Base-by-base conservation (phyloP, 2,113 vertebrate genomes). In the Carettochelys insculpta region DNA sequence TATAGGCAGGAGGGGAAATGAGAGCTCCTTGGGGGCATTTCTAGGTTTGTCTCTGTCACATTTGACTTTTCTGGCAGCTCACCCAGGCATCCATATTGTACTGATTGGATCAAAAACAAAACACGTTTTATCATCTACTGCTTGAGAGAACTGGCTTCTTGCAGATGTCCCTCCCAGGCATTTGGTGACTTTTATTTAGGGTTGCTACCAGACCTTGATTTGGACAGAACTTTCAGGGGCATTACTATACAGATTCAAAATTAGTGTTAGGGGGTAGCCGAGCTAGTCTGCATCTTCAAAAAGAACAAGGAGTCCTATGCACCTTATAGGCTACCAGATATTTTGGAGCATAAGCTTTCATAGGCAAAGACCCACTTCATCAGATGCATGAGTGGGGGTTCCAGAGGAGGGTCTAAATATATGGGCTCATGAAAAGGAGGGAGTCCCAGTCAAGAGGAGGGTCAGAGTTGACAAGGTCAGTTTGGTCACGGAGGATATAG, bases 201-300 rank as follows among this genome's bases (percentile, higher is more conserved):
- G 76, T 58, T 95, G 80, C 87, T 94, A 78, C 85, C 77, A 92
- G 91, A 89, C 94, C 92, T 95, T 95, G 85, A 16, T 76, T 45
- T 91, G 87, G 92, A 89, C 91, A 95, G 61, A 19, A 47, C 75
- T 88, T 6, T 2, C 68, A 54, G 86, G 47, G 82, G 84, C 86
- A 83, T 68, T 31, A 31, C 1, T 1, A 78, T 91, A 87, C 20
- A 77, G 54, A 82, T 85, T 34, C 41, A 94, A 94, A 68, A 48
- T 71, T 51, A 92, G 20, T n/a, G n/a, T n/a, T n/a, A n/a, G n/a
- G n/a, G n/a, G n/a, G n/a, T n/a, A n/a, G n/a, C n/a, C n/a, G n/a
- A n/a, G n/a, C n/a, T n/a, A n/a, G n/a, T n/a, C n/a, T n/a, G n/a
- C n/a, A n/a, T n/a, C n/a, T n/a, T n/a, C n/a, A n/a, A n/a, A n/a